Conservation (phyloP, 2,797 vertebrate genomes). For the Pelodytes ibericus region DNA sequence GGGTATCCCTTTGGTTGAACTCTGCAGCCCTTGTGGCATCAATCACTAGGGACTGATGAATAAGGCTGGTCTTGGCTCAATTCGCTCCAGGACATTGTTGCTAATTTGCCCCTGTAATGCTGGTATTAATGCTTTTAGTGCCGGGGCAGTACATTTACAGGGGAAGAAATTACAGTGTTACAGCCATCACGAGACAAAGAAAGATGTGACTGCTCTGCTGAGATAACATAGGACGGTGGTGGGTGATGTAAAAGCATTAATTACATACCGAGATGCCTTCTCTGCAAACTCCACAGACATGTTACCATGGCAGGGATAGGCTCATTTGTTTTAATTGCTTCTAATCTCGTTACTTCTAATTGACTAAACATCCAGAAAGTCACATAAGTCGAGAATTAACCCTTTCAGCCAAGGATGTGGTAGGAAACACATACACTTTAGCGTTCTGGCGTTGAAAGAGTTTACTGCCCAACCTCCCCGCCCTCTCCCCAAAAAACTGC, state of each 20-base stretch:
- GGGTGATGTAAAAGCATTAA: conserved; percentile 24
- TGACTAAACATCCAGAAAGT: conserved; percentile 35
- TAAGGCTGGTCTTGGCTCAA: neutral
- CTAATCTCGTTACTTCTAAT: conserved; percentile 44
- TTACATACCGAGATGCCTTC: conserved; percentile 18
- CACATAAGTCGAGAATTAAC: neutral
- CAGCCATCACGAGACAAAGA: neutral
- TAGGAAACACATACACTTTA: too few species aligned
- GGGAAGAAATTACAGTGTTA: neutral
- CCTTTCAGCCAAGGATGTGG: neutral
- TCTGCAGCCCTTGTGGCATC: neutral
- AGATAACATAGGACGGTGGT: conserved; percentile 16
- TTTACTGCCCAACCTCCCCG: too few species aligned
- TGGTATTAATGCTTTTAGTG: neutral
- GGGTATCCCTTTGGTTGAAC: too few species aligned
- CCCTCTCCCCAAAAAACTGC: too few species aligned
- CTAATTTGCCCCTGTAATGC: neutral
- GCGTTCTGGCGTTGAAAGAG: too few species aligned
- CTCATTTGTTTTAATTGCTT: conserved; percentile 41
- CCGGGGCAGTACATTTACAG: neutral
- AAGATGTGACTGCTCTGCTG: neutral
- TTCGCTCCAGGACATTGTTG: neutral
- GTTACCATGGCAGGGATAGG: conserved; percentile 37
- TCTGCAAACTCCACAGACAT: conserved; percentile 26
- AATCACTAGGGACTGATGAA: too few species aligned